Base-by-base conservation (phyloP, 2,113 vertebrate genomes). In the Erythrocercus mccallii region DNA sequence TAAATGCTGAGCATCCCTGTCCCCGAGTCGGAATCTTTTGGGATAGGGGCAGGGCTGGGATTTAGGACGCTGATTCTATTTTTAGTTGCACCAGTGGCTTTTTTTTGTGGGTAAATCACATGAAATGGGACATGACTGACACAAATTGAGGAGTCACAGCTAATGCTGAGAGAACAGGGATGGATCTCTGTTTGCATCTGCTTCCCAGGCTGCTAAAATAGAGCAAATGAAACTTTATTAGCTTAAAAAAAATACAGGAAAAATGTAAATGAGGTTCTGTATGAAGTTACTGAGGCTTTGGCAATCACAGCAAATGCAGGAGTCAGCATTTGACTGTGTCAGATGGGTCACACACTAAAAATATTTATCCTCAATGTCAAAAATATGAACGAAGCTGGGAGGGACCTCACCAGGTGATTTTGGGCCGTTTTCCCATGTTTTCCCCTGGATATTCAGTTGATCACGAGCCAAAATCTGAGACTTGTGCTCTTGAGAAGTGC, bases 241-340 rank as follows among this genome's bases (percentile, higher is more conserved):
- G 11, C 61, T 69, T 35, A 15, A 79, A 40, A 79, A 74, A 20
- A 24, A 11, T 5, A 24, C 31, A 21, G 10, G 16, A 33, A 38
- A 45, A 22, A 17, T 5, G 1, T n/a, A n/a, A n/a, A 31, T 10
- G 2, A 61, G 48, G 30, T 57, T 69, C 35, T 37, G 1, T 0
- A 3, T 42, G 44, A 54, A 76, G 28, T 38, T 58, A 8, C 13
- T 10, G 44, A 68, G 44, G 44, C 21, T 44, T 45, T 48, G 53
- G n/a, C 40, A 37, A 64, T 23, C 1, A 0, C 38, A 78, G 56
- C 18, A 78, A 53, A 57, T 7, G 3, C 15, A 40, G 7, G n/a
- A 45, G 86, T n/a, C 40, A 17, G 40, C n/a, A n/a, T 28, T 8
- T 38, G 42, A 5, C 37, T 24, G 7, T 10, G 33, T 45, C 47